These are phyloP conservation scores for Phymorhynchus buccinoides DNA, from an alignment of 1,140 invertebrate genomes.

Conservation along the genomic window DNA sequence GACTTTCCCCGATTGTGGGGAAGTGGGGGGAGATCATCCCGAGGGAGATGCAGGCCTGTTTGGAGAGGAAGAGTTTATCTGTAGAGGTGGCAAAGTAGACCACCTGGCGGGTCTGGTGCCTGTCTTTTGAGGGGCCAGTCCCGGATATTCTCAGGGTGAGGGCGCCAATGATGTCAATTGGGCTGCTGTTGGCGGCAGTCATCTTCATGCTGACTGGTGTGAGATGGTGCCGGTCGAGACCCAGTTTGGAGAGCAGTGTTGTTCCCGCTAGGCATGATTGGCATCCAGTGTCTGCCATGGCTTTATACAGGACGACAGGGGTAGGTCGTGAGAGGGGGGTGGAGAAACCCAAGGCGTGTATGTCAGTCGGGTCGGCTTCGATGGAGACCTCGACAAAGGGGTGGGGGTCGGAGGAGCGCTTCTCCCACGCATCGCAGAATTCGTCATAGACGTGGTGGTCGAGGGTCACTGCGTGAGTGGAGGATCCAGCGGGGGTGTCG, in stretches of 20 bases:
- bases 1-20: conserved; percentile 21
- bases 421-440: conserved; percentile 44
- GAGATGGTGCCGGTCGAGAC: conserved; percentile 14
- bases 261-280: conserved; percentile 21
- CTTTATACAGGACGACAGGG: not conserved
- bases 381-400: conserved; percentile 39
- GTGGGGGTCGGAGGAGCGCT: conserved; percentile 44
- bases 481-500: not conserved
- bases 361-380: conserved; percentile 33
- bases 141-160: conserved; percentile 21
- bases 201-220: conserved; percentile 37
- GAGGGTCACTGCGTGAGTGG: conserved; percentile 24
- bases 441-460: conserved; percentile 51
- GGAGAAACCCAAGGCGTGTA: conserved; percentile 38
- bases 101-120: not conserved
- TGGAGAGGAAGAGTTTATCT: conserved; percentile 32
- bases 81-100: conserved; percentile 16
- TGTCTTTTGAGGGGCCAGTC: not conserved
- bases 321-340: not conserved
- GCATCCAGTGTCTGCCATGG: conserved; percentile 42
- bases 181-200: conserved; percentile 16
- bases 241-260: conserved; percentile 1
- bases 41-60: conserved; percentile 19
- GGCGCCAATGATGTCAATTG: conserved; percentile 31
- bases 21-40: conserved; percentile 17